Conservation (phyloP, 35 echinoderm and acorn worm genomes). For the Strongylocentrotus purpuratus region DNA sequence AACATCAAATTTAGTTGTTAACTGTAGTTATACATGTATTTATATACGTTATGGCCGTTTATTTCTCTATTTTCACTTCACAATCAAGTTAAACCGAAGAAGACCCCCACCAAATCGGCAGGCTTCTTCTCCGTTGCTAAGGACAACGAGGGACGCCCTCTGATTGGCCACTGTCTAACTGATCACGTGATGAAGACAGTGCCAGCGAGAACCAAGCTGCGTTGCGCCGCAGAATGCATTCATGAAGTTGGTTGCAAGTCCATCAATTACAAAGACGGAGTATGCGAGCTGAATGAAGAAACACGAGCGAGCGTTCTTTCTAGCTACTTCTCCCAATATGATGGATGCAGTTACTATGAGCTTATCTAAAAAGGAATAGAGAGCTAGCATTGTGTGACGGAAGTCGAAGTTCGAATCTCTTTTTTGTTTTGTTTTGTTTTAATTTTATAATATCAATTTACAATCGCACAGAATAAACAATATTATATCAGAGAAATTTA, state of each 20-base stretch:
- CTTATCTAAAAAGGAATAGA: neutral
- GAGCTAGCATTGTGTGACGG: too few relatives aligned
- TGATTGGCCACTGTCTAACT: neutral
- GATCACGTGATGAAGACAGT: constrained; percentile 13
- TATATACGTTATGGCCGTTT: too few relatives aligned
- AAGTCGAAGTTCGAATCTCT: too few relatives aligned
- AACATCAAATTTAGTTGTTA: too few relatives aligned
- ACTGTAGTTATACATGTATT: too few relatives aligned
- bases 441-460: too few relatives aligned
- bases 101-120: neutral
- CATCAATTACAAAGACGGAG: neutral
- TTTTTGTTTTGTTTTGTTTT: too few relatives aligned
- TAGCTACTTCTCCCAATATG: neutral
- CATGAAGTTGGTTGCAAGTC: neutral
- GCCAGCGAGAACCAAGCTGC: neutral
- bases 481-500: too few relatives aligned
- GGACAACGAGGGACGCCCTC: neutral
- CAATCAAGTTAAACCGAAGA: too few relatives aligned
- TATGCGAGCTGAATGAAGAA: neutral
- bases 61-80: too few relatives aligned
- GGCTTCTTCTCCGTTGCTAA: neutral
- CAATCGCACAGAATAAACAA: too few relatives aligned
- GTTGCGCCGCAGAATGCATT: neutral
- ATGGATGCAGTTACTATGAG: neutral
- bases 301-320: neutral